These are phyloP conservation scores for Onychorhynchus coronatus DNA, from an alignment of 2,113 vertebrate species.

Conservation along the genomic window DNA sequence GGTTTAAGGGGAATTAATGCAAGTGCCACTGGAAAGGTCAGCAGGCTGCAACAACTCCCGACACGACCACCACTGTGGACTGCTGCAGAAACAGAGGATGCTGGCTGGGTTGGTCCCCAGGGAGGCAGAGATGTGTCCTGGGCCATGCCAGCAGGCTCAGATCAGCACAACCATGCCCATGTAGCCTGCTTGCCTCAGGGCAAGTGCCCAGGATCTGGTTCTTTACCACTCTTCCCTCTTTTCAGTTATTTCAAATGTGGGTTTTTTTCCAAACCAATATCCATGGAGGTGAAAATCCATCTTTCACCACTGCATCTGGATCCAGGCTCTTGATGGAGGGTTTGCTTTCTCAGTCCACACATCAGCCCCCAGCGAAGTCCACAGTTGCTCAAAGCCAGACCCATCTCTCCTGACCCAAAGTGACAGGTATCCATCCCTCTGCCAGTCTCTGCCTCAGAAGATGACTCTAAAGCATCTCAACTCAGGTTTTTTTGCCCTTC, in stretches of 20 bases:
- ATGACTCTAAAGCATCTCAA: neutral
- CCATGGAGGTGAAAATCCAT: neutral
- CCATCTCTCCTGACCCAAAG: neutral
- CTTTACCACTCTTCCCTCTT: neutral
- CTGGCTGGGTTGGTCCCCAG: neutral
- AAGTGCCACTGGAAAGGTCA: neutral
- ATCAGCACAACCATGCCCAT: accelerated
- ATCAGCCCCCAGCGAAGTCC: neutral
- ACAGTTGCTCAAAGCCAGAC: neutral
- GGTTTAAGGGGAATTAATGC: neutral
- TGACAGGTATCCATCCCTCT: slow-evolving; percentile 8
- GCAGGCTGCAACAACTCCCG: accelerated
- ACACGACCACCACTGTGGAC: accelerated
- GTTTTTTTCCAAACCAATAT: neutral
- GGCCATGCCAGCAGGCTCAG: neutral
- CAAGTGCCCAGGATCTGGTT: neutral
- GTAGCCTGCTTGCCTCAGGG: accelerated
- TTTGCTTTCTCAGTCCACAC: neutral
- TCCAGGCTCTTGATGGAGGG: neutral
- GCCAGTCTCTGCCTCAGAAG: neutral
- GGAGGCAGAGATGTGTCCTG: accelerated
- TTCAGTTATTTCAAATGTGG: neutral
- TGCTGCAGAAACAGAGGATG: neutral
- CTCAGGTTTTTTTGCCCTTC: neutral
- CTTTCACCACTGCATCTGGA: neutral